Evolutionary conservation across 1,140 invertebrate genomes (phyloP).

Genomic region (Brachionus rotundiformis): DNA sequence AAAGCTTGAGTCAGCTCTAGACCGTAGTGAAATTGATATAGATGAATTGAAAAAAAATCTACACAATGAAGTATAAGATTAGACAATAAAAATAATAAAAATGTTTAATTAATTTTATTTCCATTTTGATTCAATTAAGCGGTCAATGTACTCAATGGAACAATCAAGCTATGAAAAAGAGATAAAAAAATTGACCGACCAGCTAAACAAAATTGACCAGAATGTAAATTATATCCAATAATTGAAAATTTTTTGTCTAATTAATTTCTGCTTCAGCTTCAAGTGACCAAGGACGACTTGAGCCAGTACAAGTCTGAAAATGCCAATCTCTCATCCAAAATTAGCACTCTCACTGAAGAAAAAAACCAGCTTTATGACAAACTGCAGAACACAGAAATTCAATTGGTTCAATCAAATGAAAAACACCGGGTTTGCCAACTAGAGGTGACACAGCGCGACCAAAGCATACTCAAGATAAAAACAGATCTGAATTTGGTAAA

Average conservation of each 20-base stretch:
- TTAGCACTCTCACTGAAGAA: conserved; percentile 7
- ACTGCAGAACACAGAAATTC: conserved; percentile 2
- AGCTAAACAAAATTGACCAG: conserved; percentile 17
- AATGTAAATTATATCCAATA: neutral
- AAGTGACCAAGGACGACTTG: conserved; percentile 20
- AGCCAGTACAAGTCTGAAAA: conserved; percentile 17
- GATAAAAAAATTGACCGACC: conserved; percentile 16
- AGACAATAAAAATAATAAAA: neutral
- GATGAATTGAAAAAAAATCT: conserved; percentile 28
- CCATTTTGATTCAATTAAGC: too few relatives aligned
- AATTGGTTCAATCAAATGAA: conserved; percentile 14
- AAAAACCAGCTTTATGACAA: conserved; percentile 41
- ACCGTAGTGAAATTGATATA: neutral
- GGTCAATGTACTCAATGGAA: neutral
- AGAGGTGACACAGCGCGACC: conserved; percentile 38
- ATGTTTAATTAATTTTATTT: neutral
- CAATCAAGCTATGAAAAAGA: conserved; percentile 18
- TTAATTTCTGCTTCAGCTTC: neutral
- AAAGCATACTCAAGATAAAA: conserved; percentile 43
- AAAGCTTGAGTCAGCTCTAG: conserved; percentile 14
- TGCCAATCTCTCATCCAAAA: neutral
- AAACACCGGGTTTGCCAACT: conserved; percentile 42
- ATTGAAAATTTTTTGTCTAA: neutral
- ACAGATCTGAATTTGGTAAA: neutral
- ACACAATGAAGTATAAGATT: neutral